Base-by-base conservation (phyloP, 2,113 vertebrate species). In the Burhinus bistriatus region DNA sequence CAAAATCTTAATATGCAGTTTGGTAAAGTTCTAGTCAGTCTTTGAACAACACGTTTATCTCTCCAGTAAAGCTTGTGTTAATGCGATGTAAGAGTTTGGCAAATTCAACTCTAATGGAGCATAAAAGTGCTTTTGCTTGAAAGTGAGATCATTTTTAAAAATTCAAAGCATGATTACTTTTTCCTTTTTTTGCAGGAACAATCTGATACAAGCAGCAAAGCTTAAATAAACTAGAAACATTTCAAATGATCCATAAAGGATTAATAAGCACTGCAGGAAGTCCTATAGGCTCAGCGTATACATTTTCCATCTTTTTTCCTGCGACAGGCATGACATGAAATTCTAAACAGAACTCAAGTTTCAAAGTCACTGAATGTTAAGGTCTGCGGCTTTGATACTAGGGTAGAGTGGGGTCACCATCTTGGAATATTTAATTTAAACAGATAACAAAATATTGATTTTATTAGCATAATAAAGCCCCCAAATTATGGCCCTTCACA, bases 171-270 rank as follows among this genome's bases (percentile, higher is more conserved):
- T 98, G 98, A 98, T 98, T 98, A 98, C 98, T 98, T 98, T 98
- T 97, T 97, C 59, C 95, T 97, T 98, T 98, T 96, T 97, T 98
- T 92, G n/a, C 97, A 98, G 98, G 98, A 98, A 98, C 98, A 98
- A 98, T 98, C 98, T 98, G 98, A 98, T 98, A 98, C 98, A 98
- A 98, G 98, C 98, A 98, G 98, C 97, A 98, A 98, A 98, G 98
- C 98, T 98, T 98, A 98, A 98, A 98, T 98, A 98, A 98, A 98
- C 97, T 98, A 98, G 98, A 98, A 98, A 98, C 98, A 98, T 98
- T 98, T 99, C 98, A 98, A 98, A 98, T 99, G 98, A 98, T 98
- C 98, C 98, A 98, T 98, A 98, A 98, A 98, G 98, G 98, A 98
- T 98, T 98, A 99, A 99, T 98, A 98, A 98, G 98, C 98, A 98